A percentile compares a stretch with the other conserved stretches of the same genome.
Evolutionary conservation across 2,113 vertebrate genomes (phyloP).

Genomic region (Pterocles gutturalis): DNA sequence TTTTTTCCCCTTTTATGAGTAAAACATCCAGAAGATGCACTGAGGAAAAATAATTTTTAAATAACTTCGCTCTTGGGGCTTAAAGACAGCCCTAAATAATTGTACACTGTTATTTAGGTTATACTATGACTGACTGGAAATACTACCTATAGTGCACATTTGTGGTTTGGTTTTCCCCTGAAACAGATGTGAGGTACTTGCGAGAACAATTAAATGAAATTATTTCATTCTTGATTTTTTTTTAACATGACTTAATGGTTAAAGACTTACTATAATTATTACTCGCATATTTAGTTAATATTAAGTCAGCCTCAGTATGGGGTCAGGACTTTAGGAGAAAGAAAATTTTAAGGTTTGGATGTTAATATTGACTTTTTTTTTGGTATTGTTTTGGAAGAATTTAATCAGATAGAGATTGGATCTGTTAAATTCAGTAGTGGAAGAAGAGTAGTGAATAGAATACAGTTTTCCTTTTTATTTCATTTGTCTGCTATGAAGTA

Average conservation of each 20-base stretch:
- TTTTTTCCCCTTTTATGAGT: neutral
- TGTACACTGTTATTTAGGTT: neutral
- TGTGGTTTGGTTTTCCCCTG: conserved; percentile 11
- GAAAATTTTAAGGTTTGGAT: neutral
- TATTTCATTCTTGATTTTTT: neutral
- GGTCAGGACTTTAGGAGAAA: neutral
- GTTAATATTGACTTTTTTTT: neutral
- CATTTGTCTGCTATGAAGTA: neutral
- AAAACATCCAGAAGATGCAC: neutral
- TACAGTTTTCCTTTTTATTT: neutral
- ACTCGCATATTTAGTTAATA: neutral
- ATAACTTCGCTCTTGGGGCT: neutral
- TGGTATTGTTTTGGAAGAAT: neutral
- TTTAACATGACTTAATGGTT: neutral
- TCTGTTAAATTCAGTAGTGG: neutral
- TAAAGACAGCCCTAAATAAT: neutral
- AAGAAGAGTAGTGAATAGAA: neutral
- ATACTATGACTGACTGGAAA: neutral
- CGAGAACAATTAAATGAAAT: neutral
- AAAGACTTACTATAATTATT: neutral
- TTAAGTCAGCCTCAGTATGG: neutral
- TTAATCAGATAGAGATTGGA: neutral
- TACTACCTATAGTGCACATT: neutral
- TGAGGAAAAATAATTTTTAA: neutral
- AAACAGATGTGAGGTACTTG: neutral